Conservation (phyloP, 2,888 invertebrate species). For the Sesamia inferens region DNA sequence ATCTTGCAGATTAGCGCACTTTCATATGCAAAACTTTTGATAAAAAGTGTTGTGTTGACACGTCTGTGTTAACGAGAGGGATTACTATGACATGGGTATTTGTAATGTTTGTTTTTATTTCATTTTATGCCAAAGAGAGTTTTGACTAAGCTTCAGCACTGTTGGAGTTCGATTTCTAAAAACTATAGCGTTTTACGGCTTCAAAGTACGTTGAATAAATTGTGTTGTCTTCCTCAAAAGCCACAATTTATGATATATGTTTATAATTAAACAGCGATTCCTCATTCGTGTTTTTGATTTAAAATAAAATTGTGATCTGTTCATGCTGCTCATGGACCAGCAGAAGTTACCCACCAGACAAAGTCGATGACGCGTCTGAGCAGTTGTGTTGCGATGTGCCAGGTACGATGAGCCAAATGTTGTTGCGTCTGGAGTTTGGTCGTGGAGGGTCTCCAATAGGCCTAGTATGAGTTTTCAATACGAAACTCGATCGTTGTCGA, state of each 20-base stretch:
- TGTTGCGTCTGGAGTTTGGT: too few relatives aligned
- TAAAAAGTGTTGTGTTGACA: slow-evolving; percentile 36
- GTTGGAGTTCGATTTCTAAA: background rate
- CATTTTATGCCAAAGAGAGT: background rate
- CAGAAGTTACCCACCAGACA: too few relatives aligned
- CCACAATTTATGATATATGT: background rate
- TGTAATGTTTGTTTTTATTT: slow-evolving; percentile 4
- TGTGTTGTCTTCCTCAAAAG: background rate
- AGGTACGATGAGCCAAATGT: too few relatives aligned
- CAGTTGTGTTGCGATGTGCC: too few relatives aligned
- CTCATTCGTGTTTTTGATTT: background rate
- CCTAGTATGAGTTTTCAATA: too few relatives aligned
- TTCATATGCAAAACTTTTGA: slow-evolving; percentile 41
- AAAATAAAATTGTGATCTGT: background rate
- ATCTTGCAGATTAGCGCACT: slow-evolving; percentile 53
- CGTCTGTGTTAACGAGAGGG: background rate
- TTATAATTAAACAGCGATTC: background rate
- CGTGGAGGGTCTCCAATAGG: too few relatives aligned
- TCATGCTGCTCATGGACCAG: too few relatives aligned
- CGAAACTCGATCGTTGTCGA: too few relatives aligned
- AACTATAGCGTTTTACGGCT: background rate
- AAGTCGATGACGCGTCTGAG: too few relatives aligned
- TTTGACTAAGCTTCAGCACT: background rate
- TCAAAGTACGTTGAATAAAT: background rate
- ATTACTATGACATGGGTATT: slow-evolving; percentile 14